Percentiles rank a stretch among this genome's conserved stretches.
phyloP scores from a whole-genome alignment of 2,113 vertebrate species.

The Meriones unguiculatus region DNA sequence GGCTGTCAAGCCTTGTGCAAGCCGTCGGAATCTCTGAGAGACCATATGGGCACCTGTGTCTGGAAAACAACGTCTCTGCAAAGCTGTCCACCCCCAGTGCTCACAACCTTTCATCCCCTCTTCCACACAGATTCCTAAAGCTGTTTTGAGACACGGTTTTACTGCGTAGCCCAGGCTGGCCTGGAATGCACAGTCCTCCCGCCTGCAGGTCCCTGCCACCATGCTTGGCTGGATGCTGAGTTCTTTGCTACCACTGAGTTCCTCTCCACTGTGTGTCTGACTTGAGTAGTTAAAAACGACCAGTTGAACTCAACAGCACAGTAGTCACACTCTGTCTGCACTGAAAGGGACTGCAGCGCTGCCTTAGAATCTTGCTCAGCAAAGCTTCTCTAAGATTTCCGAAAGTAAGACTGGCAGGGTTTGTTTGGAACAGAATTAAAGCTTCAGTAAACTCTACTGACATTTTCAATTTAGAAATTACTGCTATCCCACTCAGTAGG shows the following conservation, averaged over 20 bases:
- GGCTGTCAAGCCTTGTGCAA: background rate
- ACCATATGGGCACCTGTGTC: background rate
- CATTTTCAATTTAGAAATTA: background rate
- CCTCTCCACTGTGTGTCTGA: background rate
- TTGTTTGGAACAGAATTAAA: conserved; percentile 2
- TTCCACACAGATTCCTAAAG: background rate
- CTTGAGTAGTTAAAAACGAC: background rate
- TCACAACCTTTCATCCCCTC: background rate
- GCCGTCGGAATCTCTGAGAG: background rate
- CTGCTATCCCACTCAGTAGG: background rate
- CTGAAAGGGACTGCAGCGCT: conserved; percentile 7
- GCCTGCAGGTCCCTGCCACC: background rate
- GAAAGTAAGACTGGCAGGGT: background rate
- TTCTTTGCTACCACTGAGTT: background rate
- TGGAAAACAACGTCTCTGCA: background rate
- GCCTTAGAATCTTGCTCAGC: background rate
- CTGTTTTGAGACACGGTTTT: background rate
- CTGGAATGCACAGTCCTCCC: background rate
- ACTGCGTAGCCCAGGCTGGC: background rate
- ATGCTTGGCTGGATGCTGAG: background rate
- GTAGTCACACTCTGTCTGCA: background rate
- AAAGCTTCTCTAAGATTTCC: conserved; percentile 31
- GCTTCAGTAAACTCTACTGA: background rate
- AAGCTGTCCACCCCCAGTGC: background rate
- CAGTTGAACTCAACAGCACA: background rate